Conservation (phyloP, 1,140 invertebrate genomes). For the Teleopsis dalmanni region DNA sequence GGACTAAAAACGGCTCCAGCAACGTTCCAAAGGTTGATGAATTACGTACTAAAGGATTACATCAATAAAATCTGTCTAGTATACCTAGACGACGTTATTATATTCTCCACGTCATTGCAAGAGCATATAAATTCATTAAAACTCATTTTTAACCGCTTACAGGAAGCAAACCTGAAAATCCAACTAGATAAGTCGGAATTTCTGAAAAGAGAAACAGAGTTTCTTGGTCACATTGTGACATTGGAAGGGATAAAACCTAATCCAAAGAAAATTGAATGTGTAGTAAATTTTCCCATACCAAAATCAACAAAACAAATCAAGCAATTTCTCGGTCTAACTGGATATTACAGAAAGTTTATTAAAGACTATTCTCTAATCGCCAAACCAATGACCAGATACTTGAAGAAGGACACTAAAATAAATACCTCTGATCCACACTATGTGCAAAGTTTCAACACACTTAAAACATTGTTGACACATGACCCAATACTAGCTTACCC, state of each 20-base stretch:
- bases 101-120: slow-evolving; percentile 33
- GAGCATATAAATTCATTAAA: slow-evolving; percentile 31
- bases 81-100: slow-evolving; percentile 45
- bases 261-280: slow-evolving; percentile 20
- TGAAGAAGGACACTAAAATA: slow-evolving; percentile 5
- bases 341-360: slow-evolving; percentile 16
- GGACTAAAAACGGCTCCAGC: slow-evolving; percentile 43
- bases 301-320: slow-evolving; percentile 27
- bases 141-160: slow-evolving; percentile 26
- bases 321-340: slow-evolving; percentile 24
- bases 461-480: slow-evolving; percentile 6
- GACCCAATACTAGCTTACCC: slow-evolving; percentile 16
- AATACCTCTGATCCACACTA: no score
- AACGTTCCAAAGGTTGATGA: slow-evolving; percentile 45
- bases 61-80: slow-evolving; percentile 30
- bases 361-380: slow-evolving; percentile 8
- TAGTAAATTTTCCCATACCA: slow-evolving; percentile 23
- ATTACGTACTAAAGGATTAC: slow-evolving; percentile 29
- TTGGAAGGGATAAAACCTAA: slow-evolving; percentile 18
- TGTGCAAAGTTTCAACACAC: slow-evolving; percentile 2
- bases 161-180: slow-evolving; percentile 30
- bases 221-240: slow-evolving; percentile 30
- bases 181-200: slow-evolving; percentile 30
- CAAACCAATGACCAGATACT: slow-evolving; percentile 8
- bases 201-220: slow-evolving; percentile 25